phyloP scores from a whole-genome alignment of 2,797 vertebrate genomes.

The Amblyraja radiata region DNA sequence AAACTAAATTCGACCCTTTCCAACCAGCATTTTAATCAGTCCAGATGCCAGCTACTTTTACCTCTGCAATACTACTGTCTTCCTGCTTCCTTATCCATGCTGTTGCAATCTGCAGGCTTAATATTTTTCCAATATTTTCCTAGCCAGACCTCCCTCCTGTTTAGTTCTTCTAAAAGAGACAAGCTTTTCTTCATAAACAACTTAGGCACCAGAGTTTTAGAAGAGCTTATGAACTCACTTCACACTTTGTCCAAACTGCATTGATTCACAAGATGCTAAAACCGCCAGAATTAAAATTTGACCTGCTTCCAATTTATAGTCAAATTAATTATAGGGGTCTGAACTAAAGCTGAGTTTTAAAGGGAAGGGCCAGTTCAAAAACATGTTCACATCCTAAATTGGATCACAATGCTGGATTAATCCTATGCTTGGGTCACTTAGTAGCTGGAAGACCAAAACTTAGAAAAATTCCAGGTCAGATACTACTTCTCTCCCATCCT shows the following conservation, averaged over 20 bases:
- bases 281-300: background rate
- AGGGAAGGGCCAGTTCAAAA: background rate
- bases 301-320: background rate
- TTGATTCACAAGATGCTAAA: background rate
- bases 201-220: too few species aligned
- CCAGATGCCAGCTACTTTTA: background rate
- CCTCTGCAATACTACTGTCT: background rate
- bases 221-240: background rate
- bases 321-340: background rate
- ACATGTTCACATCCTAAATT: background rate
- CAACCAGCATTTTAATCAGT: background rate
- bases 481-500: background rate
- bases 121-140: background rate
- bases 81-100: background rate
- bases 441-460: background rate
- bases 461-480: background rate
- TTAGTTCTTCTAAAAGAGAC: background rate
- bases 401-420: background rate
- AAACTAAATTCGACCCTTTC: background rate
- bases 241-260: background rate
- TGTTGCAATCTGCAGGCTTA: background rate
- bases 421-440: background rate
- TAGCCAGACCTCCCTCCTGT: background rate
- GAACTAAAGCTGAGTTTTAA: background rate
- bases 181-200: too few species aligned